A percentile compares a stretch with the other conserved stretches of the same genome.
Evolutionary conservation across 2,797 vertebrate species (phyloP).

Genomic region (Enteromius trimaculatus): DNA sequence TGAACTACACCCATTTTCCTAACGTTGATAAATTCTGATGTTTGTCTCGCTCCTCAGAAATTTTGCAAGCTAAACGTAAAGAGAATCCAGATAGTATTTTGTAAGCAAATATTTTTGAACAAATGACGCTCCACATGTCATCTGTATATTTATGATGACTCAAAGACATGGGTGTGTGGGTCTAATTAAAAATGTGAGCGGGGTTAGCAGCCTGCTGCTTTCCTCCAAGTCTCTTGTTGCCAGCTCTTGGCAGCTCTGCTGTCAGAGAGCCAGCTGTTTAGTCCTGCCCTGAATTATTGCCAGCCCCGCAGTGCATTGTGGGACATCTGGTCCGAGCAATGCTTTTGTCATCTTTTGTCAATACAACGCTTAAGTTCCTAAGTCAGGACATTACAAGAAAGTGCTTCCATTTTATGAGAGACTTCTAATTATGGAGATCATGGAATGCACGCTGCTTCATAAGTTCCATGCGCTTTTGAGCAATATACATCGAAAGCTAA

Average conservation of each 20-base stretch:
- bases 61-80: conserved; percentile 63
- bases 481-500: neutral
- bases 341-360: conserved; percentile 66
- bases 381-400: conserved; percentile 45
- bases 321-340: conserved; percentile 75
- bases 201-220: conserved; percentile 95
- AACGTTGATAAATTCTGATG: conserved; percentile 52
- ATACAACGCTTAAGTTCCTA: conserved; percentile 59
- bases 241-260: conserved; percentile 96
- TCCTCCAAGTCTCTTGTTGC: conserved; percentile 87
- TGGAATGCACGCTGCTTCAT: neutral
- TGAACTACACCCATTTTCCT: conserved; percentile 51
- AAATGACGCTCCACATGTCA: conserved; percentile 91
- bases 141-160: conserved; percentile 97
- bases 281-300: conserved; percentile 95
- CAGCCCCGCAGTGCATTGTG: conserved; percentile 88
- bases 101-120: conserved; percentile 80
- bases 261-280: conserved; percentile 97
- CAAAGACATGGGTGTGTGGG: conserved; percentile 98
- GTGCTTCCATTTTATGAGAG: conserved; percentile 26
- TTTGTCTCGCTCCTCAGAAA: conserved; percentile 56
- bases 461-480: neutral
- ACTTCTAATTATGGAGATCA: conserved; percentile 38
- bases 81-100: conserved; percentile 74
- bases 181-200: conserved; percentile 99